Evolutionary conservation across 64 coral and sea anemone genomes (phyloP).

Genomic region (Acropora yongei): DNA sequence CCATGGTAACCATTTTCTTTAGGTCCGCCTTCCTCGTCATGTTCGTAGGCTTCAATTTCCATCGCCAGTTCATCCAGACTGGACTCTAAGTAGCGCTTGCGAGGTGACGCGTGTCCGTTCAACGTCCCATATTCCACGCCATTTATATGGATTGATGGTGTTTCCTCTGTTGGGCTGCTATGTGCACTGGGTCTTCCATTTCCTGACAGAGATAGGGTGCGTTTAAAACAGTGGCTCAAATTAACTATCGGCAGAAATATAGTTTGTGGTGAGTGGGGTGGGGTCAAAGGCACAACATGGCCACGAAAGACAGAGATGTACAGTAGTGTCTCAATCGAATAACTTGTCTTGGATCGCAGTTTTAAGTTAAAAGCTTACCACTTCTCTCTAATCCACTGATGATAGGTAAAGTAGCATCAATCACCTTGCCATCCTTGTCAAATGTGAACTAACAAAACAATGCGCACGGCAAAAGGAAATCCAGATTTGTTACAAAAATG

Average conservation of each 20-base stretch:
- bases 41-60: constrained; percentile 89
- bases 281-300: no score
- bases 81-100: constrained; percentile 79
- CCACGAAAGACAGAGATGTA: no score
- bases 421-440: constrained; percentile 96
- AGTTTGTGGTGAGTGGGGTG: no score
- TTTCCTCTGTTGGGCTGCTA: constrained; percentile 34
- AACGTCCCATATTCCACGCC: constrained; percentile 27
- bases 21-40: neutral
- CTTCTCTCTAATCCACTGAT: constrained; percentile 7
- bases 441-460: constrained; percentile 83
- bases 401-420: constrained; percentile 78
- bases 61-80: constrained; percentile 92
- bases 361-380: neutral
- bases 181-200: constrained; percentile 19
- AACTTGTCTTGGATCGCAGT: no score
- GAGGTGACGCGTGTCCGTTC: constrained; percentile 53
- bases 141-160: constrained; percentile 16
- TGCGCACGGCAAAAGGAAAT: neutral
- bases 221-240: neutral
- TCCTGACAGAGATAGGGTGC: neutral
- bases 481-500: no score
- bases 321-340: no score
- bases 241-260: no score
- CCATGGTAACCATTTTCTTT: neutral